A percentile compares a stretch with the other conserved stretches of the same genome.
Conservation (phyloP, 2,888 invertebrate genomes). For the Globia sparganii region DNA sequence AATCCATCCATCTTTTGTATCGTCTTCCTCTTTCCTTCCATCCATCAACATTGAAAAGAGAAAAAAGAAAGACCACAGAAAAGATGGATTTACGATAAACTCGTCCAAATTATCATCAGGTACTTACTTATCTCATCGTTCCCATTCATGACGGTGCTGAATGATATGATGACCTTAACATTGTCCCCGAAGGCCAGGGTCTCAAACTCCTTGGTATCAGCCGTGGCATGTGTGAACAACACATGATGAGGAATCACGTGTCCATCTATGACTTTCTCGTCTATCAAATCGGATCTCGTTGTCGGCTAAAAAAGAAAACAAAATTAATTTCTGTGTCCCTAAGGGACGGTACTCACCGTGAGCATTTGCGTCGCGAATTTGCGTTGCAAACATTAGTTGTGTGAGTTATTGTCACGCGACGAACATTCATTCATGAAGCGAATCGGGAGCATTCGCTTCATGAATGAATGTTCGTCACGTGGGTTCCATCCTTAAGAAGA, state of each 20-base stretch:
- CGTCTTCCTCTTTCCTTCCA: no score
- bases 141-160: conserved; percentile 93
- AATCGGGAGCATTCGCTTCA: no score
- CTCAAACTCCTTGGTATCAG: conserved; percentile 93
- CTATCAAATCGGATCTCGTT: conserved; percentile 93
- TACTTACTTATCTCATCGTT: conserved; percentile 91
- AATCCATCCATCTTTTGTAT: not conserved
- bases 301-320: conserved; percentile 88
- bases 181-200: conserved; percentile 96
- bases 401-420: no score
- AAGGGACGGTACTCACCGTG: not conserved
- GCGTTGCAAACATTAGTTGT: not conserved
- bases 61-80: not conserved
- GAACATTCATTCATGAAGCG: not conserved
- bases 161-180: conserved; percentile 95
- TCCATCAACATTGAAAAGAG: not conserved
- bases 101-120: not conserved
- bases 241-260: conserved; percentile 97
- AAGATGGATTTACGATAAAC: not conserved
- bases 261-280: conserved; percentile 96
- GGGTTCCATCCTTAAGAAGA: not conserved
- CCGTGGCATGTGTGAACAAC: conserved; percentile 95
- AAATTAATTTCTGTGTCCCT: not conserved
- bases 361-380: not conserved
- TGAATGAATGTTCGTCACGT: no score